Evolutionary conservation across 2,797 vertebrate species (phyloP), one percentile per base, ranked within the genome.

Genomic region (Sebastes kiyomatsui): DNA sequence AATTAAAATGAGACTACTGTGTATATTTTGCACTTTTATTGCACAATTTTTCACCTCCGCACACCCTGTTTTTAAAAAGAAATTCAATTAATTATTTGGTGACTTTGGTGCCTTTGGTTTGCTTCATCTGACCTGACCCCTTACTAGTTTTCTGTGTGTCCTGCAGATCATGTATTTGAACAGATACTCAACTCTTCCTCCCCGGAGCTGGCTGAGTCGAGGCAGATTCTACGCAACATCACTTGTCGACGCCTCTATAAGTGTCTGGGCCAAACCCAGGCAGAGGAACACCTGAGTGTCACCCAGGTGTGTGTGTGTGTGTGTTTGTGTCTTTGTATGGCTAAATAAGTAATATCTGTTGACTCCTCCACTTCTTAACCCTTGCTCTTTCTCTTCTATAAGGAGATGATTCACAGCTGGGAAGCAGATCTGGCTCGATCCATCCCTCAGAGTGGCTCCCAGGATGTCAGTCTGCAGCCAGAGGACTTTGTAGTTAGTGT

Each of bases 401-500:
- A 96, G 95, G 84, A 90, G 1, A 77, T 1, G 0, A 74, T 90
- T 76, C 55, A n/a, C 0, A 20, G n/a, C 1, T 95, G 91, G 94
- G 81, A 90, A n/a, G 59, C 2, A 35, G 92, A 95, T 0, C 81
- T 99, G 78, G 96, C 96, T 3, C 1, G 14, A 0, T 79, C 94
- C 68, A 92, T 76, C 81, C 97, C 96, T n/a, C 49, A 79, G 18
- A 79, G 33, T 0, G 7, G 92, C 11, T 14, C 68, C 7, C 25
- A 42, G 2, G 87, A 92, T 3, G 88, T 84, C 60, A 66, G 69
- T 20, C 94, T 99, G 5, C 83, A 90, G 66, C 90, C 97, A 5
- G 95, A 97, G 85, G 97, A 99, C 87, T 97, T 99, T 72, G 55
- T 98, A 46, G 95, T 99, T 62, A 96, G 84, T 82, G 98, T 98